Base-by-base conservation (phyloP, 1,140 invertebrate genomes). In the Diorhabda elongata region DNA sequence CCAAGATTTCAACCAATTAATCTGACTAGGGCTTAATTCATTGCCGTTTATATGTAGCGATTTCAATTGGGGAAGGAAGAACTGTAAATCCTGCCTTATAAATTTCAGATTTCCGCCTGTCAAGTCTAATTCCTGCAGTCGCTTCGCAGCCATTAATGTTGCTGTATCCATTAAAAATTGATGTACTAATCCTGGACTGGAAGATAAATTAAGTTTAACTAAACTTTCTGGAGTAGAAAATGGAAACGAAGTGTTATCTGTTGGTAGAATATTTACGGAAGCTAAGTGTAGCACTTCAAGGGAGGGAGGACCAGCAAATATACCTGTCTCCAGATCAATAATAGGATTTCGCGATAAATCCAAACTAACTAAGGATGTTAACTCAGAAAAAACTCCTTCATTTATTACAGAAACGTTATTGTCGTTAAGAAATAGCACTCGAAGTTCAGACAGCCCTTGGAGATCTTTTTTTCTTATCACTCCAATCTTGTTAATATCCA, bases 291-390 rank as follows among this genome's bases (percentile, higher is more conserved):
- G 82, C 69, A 86, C 83, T 66, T 85, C 84, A 4, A 94, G 82
- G 66, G 85, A 84, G 44, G 83, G 78, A 43, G 91, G 87, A 3
- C 90, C 89, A 66, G 85, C 84, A 64, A 94, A 87, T 26, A 87
- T 86, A 75, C 88, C 89, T 42, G 86, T 85, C 2, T 87, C 84
- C 58, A 93, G 82, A 66, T 83, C 80, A 77, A 87, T 86, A 69
- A 93, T 82, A 5, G 90, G 90, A 82, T 94, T 93, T 76, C 89
- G 85, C 4, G 92, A 93, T 73, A 95, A 79, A 82, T 93, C 91
- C 61, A 95, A 83, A 66, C 86, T 86, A 74, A 87, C 84, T 5
- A 95, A 83, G 7, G 84, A 83, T 5, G 83, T 76, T 67, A 93
- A 78, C 77, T 90, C 87, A 70, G 84, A 85, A 78, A 94, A 89